These are phyloP conservation scores for Drosophila yooni DNA, from an alignment of 2,888 invertebrate genomes.

Conservation along the genomic window DNA sequence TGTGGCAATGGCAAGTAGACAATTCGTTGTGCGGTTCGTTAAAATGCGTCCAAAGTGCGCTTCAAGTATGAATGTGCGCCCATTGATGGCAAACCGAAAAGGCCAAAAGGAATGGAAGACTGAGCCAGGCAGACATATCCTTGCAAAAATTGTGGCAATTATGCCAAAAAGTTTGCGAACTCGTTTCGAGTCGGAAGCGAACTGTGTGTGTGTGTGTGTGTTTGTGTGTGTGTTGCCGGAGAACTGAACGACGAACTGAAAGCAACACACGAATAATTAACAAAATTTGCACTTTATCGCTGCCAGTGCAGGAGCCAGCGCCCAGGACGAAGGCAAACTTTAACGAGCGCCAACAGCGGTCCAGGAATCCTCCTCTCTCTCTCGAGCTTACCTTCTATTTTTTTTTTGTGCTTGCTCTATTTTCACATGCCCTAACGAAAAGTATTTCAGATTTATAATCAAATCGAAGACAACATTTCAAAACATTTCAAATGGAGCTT, in stretches of 20 bases:
- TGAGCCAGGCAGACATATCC: slow-evolving; percentile 44
- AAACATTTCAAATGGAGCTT: background rate
- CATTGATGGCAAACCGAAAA: slow-evolving; percentile 42
- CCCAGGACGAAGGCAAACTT: slow-evolving; percentile 33
- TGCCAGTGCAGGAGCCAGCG: slow-evolving; percentile 59
- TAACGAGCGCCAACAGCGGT: slow-evolving; percentile 36
- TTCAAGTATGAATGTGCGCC: slow-evolving; percentile 24
- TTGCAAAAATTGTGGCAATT: slow-evolving; percentile 78
- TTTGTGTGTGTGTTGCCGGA: background rate
- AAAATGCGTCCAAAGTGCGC: slow-evolving; percentile 16
- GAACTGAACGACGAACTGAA: slow-evolving; percentile 30
- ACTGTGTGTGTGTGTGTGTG: background rate
- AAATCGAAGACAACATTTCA: background rate
- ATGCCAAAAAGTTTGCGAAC: slow-evolving; percentile 66
- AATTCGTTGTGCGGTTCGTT: slow-evolving; percentile 38
- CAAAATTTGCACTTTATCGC: slow-evolving; percentile 83
- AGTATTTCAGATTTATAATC: background rate
- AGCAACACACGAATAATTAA: slow-evolving; percentile 79
- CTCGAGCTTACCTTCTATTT: slow-evolving; percentile 25
- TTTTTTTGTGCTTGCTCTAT: background rate
- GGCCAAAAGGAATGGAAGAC: slow-evolving; percentile 21
- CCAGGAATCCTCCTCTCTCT: slow-evolving; percentile 41
- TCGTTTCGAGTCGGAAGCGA: slow-evolving; percentile 53
- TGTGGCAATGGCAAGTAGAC: slow-evolving; percentile 13
- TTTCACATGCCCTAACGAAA: slow-evolving; percentile 11